Conservation (phyloP, 2,888 invertebrate species). For the Dryobota labecula region DNA sequence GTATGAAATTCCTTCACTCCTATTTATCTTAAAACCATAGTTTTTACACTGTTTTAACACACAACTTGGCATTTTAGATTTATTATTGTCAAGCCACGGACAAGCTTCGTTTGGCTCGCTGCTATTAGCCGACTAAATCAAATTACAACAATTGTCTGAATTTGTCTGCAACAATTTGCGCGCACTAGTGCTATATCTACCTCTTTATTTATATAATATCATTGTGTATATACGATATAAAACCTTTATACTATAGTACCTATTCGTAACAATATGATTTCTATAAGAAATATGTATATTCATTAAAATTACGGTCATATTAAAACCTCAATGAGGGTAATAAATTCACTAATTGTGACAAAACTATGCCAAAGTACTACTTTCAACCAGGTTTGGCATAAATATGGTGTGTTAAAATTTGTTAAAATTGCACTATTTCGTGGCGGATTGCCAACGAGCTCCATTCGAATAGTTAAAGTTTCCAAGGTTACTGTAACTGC, state of each 20-base stretch:
- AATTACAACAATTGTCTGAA: too few relatives aligned
- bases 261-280: neutral
- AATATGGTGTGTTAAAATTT: constrained; percentile 58
- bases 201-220: too few relatives aligned
- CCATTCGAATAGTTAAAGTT: constrained; percentile 28
- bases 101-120: too few relatives aligned
- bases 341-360: constrained; percentile 51
- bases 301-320: constrained; percentile 3
- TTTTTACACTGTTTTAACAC: too few relatives aligned
- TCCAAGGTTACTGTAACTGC: constrained; percentile 27
- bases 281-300: neutral
- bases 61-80: too few relatives aligned
- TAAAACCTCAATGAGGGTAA: constrained; percentile 25
- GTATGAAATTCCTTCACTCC: too few relatives aligned
- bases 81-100: too few relatives aligned
- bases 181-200: too few relatives aligned
- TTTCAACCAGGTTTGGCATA: constrained; percentile 54
- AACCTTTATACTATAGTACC: neutral
- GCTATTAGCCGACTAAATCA: too few relatives aligned
- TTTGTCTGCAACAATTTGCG: too few relatives aligned
- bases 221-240: neutral
- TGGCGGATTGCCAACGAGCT: constrained; percentile 46
- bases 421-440: constrained; percentile 54
- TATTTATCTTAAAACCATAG: too few relatives aligned
- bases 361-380: constrained; percentile 51